These are phyloP conservation scores for Eulemur coronatus DNA, from an alignment of 2,797 vertebrate genomes.

Conservation along the genomic window DNA sequence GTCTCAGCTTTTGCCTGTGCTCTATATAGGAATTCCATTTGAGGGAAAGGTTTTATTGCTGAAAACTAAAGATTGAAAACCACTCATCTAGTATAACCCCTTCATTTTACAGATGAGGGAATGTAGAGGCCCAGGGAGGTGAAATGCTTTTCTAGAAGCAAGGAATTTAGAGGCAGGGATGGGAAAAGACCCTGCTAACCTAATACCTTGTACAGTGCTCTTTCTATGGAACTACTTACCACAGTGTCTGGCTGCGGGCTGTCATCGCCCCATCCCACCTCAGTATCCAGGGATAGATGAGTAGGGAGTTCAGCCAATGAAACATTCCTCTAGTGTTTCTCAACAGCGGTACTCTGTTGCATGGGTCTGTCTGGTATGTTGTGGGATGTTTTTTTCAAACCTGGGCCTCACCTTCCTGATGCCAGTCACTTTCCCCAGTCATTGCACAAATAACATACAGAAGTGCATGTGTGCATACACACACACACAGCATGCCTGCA, in stretches of 20 bases:
- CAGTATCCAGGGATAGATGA: background rate
- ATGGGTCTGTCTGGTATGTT: background rate
- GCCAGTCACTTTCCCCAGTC: background rate
- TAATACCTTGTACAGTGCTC: fast-evolving
- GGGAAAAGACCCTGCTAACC: background rate
- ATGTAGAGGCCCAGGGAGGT: background rate
- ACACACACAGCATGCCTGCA: background rate
- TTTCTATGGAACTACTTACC: background rate
- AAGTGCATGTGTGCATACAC: fast-evolving
- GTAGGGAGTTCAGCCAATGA: background rate
- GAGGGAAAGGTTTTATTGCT: background rate
- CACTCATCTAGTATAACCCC: background rate
- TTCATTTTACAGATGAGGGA: background rate
- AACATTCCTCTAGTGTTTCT: background rate
- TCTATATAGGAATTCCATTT: background rate
- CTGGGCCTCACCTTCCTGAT: background rate
- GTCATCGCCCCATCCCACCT: background rate
- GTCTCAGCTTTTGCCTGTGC: background rate
- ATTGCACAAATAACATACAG: too few species aligned
- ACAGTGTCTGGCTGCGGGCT: background rate
- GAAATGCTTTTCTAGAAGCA: background rate
- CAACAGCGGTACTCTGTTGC: background rate
- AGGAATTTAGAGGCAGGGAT: background rate
- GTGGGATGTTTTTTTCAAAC: background rate
- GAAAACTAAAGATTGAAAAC: background rate